Evolutionary conservation across 2,888 invertebrate genomes (phyloP).

Genomic region (Phrixothrix hirtus): DNA sequence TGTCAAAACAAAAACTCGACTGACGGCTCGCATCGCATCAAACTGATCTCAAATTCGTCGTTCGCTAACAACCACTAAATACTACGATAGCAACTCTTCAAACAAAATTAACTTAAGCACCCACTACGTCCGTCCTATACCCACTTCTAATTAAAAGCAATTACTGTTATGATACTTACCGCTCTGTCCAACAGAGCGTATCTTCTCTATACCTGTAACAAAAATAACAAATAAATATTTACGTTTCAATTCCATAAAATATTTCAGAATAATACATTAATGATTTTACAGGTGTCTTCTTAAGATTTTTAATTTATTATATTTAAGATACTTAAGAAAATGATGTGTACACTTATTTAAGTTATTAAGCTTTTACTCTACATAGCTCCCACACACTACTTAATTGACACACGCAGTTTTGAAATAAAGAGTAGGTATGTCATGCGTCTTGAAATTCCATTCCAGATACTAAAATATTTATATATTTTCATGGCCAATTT

Average conservation of each 20-base stretch:
- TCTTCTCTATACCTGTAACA: slow-evolving; percentile 84
- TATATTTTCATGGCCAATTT: no score
- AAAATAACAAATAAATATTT: no score
- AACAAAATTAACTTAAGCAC: slow-evolving; percentile 24
- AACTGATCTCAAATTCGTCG: slow-evolving; percentile 49
- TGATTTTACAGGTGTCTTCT: no score
- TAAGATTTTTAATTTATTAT: no score
- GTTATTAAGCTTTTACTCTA: not conserved
- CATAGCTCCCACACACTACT: not conserved
- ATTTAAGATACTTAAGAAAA: no score
- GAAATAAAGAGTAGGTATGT: no score
- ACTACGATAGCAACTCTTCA: slow-evolving; percentile 16
- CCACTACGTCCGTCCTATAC: slow-evolving; percentile 29
- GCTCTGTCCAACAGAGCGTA: slow-evolving; percentile 86
- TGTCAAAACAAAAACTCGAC: slow-evolving; percentile 56
- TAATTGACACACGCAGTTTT: no score
- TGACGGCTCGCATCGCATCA: slow-evolving; percentile 48
- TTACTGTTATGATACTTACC: slow-evolving; percentile 62
- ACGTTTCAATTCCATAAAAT: no score
- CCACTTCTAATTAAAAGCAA: slow-evolving; percentile 25
- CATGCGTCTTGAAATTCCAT: no score
- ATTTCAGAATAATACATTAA: no score
- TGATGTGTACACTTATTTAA: no score
- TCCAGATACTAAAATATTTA: no score
- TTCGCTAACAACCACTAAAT: slow-evolving; percentile 10